Evolutionary conservation across 2,888 invertebrate genomes (phyloP), one percentile per base, ranked within the genome.

Genomic region (Himalopsyche tibetana): DNA sequence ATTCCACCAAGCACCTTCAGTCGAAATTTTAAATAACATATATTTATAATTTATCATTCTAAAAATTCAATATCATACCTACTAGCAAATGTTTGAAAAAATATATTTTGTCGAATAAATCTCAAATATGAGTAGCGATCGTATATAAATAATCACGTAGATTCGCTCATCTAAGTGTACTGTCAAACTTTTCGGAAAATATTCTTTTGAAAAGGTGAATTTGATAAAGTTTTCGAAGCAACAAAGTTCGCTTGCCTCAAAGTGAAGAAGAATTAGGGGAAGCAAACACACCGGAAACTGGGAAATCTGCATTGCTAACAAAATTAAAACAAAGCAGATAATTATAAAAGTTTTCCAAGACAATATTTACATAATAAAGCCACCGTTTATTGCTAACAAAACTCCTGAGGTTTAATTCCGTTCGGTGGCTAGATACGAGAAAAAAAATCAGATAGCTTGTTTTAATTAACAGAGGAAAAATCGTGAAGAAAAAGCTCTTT

Each of bases 281-380:
- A 36, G 74, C 74, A 74, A 74, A 74, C 74, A 74, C 36, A 74
- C 74, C 74, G 74, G 74, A 74, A 74, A 74, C 74, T 12, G 36
- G 36, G 38, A 82, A 40, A 45, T 82, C 82, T 79, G 82, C 55
- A 74, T 51, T 51, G 87, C 85, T 85, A 87, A 88, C 85, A 86
- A 85, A 86, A 85, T 88, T 87, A 87, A 86, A 87, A 87, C 85
- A 88, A 87, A 86, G 88, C 84, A 82, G 84, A 84, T 86, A 85
- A 88, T 88, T 87, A 87, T 84, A 88, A 88, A 87, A 87, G 87
- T 88, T 88, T 86, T 87, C 82, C 82, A 83, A 85, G 88, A 88
- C 85, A 87, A 88, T 88, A 88, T 88, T 87, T 88, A 86, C 87
- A 88, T 87, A 86, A 87, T 87, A 87, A 88, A 87, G 86, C 87